Percentiles rank a stretch among this genome's conserved stretches.
Conservation (phyloP, 2,888 invertebrate species). For the Apoderus coryli region DNA sequence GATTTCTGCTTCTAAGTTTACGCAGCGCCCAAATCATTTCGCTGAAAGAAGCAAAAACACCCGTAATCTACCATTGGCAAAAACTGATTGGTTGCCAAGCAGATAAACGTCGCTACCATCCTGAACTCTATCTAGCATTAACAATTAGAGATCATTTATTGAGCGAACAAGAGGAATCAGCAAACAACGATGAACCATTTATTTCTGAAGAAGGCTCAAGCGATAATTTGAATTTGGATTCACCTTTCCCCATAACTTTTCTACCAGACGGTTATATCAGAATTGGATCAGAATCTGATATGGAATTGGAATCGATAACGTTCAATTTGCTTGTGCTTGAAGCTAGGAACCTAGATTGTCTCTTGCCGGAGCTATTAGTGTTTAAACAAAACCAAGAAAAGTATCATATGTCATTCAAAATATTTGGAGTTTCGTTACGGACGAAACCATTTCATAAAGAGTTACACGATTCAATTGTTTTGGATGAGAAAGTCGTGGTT, state of each 20-base stretch:
- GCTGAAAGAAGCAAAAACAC: slow-evolving; percentile 33
- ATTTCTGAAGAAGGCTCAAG: slow-evolving; percentile 20
- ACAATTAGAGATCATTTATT: slow-evolving; percentile 42
- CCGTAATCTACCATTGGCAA: slow-evolving; percentile 45
- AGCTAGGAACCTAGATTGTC: slow-evolving; percentile 40
- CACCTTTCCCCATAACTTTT: slow-evolving; percentile 30
- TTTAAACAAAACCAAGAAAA: slow-evolving; percentile 24
- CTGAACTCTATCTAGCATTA: slow-evolving; percentile 45
- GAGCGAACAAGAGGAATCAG: slow-evolving; percentile 23
- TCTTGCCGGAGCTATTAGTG: slow-evolving; percentile 30
- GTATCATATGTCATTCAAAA: slow-evolving; percentile 25
- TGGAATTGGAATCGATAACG: slow-evolving; percentile 32
- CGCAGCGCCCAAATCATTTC: slow-evolving; percentile 53
- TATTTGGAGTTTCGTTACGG: slow-evolving; percentile 29
- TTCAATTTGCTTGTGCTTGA: slow-evolving; percentile 41
- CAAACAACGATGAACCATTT: slow-evolving; percentile 19
- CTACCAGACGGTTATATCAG: slow-evolving; percentile 41
- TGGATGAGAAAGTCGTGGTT: slow-evolving; percentile 30
- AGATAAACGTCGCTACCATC: slow-evolving; percentile 34
- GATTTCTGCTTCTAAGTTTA: slow-evolving; percentile 52
- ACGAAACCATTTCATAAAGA: slow-evolving; percentile 28
- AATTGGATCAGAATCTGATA: slow-evolving; percentile 32
- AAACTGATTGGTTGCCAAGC: slow-evolving; percentile 38
- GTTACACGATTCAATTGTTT: slow-evolving; percentile 22
- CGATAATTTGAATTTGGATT: slow-evolving; percentile 9